These are phyloP conservation scores for Zygogramma bicolorata DNA, from an alignment of 2,888 invertebrate species.

Conservation along the genomic window DNA sequence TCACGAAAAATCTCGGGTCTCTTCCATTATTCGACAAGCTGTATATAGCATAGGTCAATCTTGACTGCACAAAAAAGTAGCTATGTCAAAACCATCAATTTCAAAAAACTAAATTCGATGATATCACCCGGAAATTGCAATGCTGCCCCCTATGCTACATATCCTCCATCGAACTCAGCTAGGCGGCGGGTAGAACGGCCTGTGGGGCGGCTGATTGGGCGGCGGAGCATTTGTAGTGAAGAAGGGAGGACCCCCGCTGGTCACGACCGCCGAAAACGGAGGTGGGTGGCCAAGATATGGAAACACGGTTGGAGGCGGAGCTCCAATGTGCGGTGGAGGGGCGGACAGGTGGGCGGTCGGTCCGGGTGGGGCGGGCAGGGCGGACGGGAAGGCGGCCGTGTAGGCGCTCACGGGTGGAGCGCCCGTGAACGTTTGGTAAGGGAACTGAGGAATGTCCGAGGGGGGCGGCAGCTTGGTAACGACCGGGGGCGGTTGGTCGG, in stretches of 20 bases:
- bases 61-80: no score
- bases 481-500: slow-evolving; percentile 48
- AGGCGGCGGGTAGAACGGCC: slow-evolving; percentile 61
- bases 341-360: slow-evolving; percentile 61
- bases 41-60: no score
- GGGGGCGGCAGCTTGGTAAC: slow-evolving; percentile 56
- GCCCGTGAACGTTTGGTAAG: slow-evolving; percentile 61
- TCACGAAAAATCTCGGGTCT: no score
- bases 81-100: no score
- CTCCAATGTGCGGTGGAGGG: slow-evolving; percentile 65
- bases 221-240: slow-evolving; percentile 60
- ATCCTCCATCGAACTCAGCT: neutral
- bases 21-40: no score
- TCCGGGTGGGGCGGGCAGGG: slow-evolving; percentile 47
- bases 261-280: slow-evolving; percentile 65
- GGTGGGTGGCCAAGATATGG: slow-evolving; percentile 61
- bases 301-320: slow-evolving; percentile 59
- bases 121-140: no score
- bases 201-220: slow-evolving; percentile 61
- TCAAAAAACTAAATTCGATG: no score
- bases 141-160: no score
- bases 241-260: slow-evolving; percentile 64
- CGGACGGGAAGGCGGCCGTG: slow-evolving; percentile 65
- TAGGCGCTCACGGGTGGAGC: slow-evolving; percentile 55
- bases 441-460: slow-evolving; percentile 59